These are phyloP conservation scores for Drosophila quinaria DNA, from an alignment of 2,888 invertebrate genomes.

Conservation along the genomic window DNA sequence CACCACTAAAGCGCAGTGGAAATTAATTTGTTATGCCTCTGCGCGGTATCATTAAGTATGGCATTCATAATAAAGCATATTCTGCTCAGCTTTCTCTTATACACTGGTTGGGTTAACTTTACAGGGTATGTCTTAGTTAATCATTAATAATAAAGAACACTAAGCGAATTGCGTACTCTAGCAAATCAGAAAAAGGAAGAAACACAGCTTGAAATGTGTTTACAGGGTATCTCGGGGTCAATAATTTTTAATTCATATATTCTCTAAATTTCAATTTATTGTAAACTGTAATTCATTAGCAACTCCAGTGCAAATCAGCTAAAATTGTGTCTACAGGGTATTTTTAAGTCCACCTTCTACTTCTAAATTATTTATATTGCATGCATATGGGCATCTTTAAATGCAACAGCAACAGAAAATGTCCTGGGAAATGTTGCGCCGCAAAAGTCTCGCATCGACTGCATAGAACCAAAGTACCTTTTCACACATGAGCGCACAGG, in stretches of 20 bases:
- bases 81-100: no score
- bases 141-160: not conserved
- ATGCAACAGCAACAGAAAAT: slow-evolving; percentile 52
- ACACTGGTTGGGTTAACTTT: no score
- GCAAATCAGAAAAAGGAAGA: not conserved
- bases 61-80: no score
- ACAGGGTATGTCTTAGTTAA: not conserved
- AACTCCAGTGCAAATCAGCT: not conserved
- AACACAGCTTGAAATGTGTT: not conserved
- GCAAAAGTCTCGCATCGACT: slow-evolving; percentile 12
- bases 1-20: no score
- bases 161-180: no score
- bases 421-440: slow-evolving; percentile 41
- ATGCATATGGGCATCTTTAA: slow-evolving; percentile 16
- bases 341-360: slow-evolving; percentile 2
- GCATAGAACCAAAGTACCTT: slow-evolving; percentile 71
- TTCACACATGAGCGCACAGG: slow-evolving; percentile 76
- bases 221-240: not conserved
- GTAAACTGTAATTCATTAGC: not conserved
- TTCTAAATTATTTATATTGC: slow-evolving; percentile 28
- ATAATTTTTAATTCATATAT: not conserved
- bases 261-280: no score
- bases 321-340: not conserved
- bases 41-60: no score
- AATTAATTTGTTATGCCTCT: no score